Conservation (phyloP, 2,888 invertebrate genomes). For the Cyaniris semiargus region DNA sequence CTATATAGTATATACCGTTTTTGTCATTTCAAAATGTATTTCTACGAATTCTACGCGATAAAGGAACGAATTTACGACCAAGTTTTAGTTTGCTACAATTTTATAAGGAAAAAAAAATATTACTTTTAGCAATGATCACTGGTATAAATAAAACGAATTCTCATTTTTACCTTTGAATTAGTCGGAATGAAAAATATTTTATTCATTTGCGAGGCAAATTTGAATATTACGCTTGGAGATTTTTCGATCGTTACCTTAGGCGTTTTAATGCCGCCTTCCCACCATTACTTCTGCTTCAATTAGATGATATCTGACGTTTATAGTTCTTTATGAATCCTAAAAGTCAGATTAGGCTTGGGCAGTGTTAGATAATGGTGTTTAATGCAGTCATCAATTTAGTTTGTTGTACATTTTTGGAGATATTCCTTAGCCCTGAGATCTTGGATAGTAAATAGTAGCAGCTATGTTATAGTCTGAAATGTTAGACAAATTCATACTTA, state of each 20-base stretch:
- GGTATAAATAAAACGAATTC: background rate
- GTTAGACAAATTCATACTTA: too few relatives aligned
- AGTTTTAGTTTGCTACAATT: too few relatives aligned
- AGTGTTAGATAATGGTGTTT: slow-evolving; percentile 71
- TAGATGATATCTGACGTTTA: slow-evolving; percentile 79
- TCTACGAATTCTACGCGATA: too few relatives aligned
- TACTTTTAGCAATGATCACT: background rate
- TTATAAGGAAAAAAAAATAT: too few relatives aligned
- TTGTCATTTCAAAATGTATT: too few relatives aligned
- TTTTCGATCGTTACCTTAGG: slow-evolving; percentile 66
- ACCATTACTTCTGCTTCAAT: slow-evolving; percentile 71
- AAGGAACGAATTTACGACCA: too few relatives aligned
- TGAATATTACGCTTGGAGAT: slow-evolving; percentile 69
- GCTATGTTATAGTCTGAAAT: too few relatives aligned
- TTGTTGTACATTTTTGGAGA: background rate
- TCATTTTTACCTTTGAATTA: slow-evolving; percentile 1
- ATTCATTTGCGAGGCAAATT: slow-evolving; percentile 56
- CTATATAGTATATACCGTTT: too few relatives aligned
- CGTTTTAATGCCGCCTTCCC: slow-evolving; percentile 63
- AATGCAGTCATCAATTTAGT: slow-evolving; percentile 66
- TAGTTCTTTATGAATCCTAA: slow-evolving; percentile 77
- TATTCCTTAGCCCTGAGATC: background rate
- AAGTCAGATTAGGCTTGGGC: slow-evolving; percentile 71
- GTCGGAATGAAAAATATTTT: slow-evolving; percentile 5
- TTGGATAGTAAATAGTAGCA: background rate